Evolutionary conservation across 2,888 invertebrate species (phyloP), one percentile per base, ranked within the genome.

Genomic region (Lasioglossum villosulum): DNA sequence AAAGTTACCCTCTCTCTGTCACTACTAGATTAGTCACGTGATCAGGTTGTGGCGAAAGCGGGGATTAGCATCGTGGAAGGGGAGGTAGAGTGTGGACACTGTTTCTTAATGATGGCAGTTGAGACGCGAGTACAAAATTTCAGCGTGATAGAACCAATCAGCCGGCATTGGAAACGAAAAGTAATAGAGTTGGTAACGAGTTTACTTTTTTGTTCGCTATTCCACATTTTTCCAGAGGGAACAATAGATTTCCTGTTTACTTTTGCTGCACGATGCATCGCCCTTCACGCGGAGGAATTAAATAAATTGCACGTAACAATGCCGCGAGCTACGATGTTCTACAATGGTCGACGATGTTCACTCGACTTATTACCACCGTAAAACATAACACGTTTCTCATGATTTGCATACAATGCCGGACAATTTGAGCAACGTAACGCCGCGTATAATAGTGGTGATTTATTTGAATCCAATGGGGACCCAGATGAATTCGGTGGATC

Each of bases 321-420:
- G 16, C 23, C 68, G 68, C 23, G 37, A 8, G 68, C 14, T 42
- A 23, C 56, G 72, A 16, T 37, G 75, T 72, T 42, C 4, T 52
- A 66, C 72, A 72, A 63, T 42, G 23, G 19, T 12, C 34, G 39
- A 23, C 4, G 30, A 74, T 81, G 76, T 74, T 75, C 73, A 75
- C 23, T 30, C 52, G 59, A 63, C 48, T 66, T 72, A 76, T 84
- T 82, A 52, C 68, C n/a, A 72, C n/a, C 48, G 6, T 23, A 34
- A 75, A 78, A 75, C 37, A 52, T 63, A 68, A 73, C 42, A 39
- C 63, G 16, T 78, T 72, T 30, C 37, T 19, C 75, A 42, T 72
- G 27, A 82, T 84, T 84, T 84, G 23, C 78, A 83, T 84, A 83
- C 84, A 84, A 84, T 82, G 12, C 42, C 8, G 34, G 30, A 34